A percentile compares a stretch with the other conserved stretches of the same genome.
phyloP scores from a whole-genome alignment of 2,797 vertebrate genomes.

The Taeniopygia guttata region DNA sequence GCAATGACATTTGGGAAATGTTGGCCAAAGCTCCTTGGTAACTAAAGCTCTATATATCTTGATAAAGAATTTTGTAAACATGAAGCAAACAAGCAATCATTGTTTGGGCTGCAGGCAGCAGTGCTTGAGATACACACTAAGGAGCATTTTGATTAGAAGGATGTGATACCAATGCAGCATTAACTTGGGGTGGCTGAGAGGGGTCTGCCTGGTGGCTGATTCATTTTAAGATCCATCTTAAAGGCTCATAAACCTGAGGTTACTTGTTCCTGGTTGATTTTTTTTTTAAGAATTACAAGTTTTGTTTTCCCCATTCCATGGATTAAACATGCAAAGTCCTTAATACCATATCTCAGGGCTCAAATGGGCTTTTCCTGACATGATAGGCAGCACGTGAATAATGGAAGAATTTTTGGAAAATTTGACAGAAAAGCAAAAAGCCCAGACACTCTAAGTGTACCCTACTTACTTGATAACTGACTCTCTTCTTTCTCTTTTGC shows the following conservation, averaged over 20 bases:
- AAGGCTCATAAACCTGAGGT: background rate
- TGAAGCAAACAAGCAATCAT: background rate
- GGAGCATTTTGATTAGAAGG: background rate
- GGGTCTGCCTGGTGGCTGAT: background rate
- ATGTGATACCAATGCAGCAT: background rate
- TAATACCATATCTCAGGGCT: background rate
- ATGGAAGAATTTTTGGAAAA: background rate
- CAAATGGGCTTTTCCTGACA: background rate
- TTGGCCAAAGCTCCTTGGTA: background rate
- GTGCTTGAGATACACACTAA: background rate
- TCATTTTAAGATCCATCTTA: background rate
- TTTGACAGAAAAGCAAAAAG: background rate
- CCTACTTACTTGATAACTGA: background rate
- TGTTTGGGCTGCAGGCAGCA: background rate
- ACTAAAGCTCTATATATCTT: background rate
- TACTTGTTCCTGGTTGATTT: background rate
- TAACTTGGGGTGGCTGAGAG: background rate
- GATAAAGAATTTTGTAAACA: background rate
- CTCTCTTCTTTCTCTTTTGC: conserved; percentile 8
- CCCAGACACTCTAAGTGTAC: background rate
- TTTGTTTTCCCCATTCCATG: background rate
- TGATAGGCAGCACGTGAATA: background rate
- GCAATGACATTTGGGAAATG: background rate
- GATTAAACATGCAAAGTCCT: background rate
- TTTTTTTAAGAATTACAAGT: background rate